These are phyloP conservation scores for Leptinotarsa rubiginosa DNA, from an alignment of 2,888 invertebrate genomes.

Conservation along the genomic window DNA sequence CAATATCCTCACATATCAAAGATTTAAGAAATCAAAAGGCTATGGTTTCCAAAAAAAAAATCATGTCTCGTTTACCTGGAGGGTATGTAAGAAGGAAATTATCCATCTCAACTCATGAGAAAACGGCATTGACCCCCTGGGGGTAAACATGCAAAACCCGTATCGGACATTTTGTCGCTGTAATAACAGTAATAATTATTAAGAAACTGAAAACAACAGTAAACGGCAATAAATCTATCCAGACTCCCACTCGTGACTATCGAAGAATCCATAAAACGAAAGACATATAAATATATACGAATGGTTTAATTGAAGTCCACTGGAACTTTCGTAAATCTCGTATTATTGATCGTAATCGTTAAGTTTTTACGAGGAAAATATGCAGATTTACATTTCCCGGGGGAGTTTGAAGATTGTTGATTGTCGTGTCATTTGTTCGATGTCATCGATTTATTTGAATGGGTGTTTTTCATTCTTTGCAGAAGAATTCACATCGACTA, in stretches of 20 bases:
- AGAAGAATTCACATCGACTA: too few species aligned
- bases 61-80: not conserved
- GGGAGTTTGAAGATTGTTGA: not conserved
- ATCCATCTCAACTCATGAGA: not conserved
- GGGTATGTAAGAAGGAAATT: not conserved
- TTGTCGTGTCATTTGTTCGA: not conserved
- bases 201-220: constrained; percentile 11
- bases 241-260: constrained; percentile 16
- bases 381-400: constrained; percentile 7
- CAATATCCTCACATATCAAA: too few species aligned
- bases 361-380: constrained; percentile 25
- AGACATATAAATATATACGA: constrained; percentile 10
- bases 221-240: constrained; percentile 13
- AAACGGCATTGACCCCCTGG: not conserved
- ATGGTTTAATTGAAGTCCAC: constrained; percentile 10
- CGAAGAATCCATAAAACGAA: constrained; percentile 12
- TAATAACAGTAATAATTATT: constrained; percentile 10
- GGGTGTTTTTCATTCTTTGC: not conserved
- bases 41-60: not conserved
- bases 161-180: constrained; percentile 6
- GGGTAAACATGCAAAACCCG: not conserved
- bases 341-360: constrained; percentile 22
- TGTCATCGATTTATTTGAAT: not conserved
- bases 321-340: constrained; percentile 17
- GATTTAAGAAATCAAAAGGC: not conserved